Base-by-base conservation (phyloP, 2,888 invertebrate genomes). In the Acanthococcus lagerstroemiae region DNA sequence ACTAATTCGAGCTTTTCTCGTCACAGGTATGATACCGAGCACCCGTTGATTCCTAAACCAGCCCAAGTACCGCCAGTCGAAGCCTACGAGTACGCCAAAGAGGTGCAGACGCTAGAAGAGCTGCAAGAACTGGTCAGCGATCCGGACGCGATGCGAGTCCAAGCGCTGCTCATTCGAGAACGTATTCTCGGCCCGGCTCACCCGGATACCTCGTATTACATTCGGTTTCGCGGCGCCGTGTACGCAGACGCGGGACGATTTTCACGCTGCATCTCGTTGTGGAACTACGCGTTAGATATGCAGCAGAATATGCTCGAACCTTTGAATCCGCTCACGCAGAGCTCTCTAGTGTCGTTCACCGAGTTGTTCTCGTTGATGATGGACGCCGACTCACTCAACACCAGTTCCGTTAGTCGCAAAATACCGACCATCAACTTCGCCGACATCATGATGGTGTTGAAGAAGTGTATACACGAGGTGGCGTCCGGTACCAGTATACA, bases 251-350 rank as follows among this genome's bases (percentile, higher is more conserved):
- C 91, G 70, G 92, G 95, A 2, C 89, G 94, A 73, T 95, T 95
- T 80, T 71, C 71, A 72, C 83, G 89, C 71, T 96, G 95, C 78
- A 91, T 95, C 70, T 87, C 89, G 73, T 81, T 96, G 69, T 96
- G 96, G 96, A 91, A 92, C 78, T 95, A 96, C 79, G 95, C 95
- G 26, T 81, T 96, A 44, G 93, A 94, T 75, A 94, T 95, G 90
- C 95, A 95, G 77, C 92, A 94, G 75, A 84, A 86, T 69, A 91
- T 93, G 79, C 80, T 95, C 71, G 92, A 94, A 72, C 90, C 95
- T 21, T 82, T 96, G 58, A 92, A 91, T 75, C 90, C 92, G 25
- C 90, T 95, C 85, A 95, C 95, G 12, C 94, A 95, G 76, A 92
- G 92, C 75, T 91, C 91, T 69, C 82, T 96, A 69, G 86, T 93